A percentile compares a stretch with the other conserved stretches of the same genome.
phyloP scores from a whole-genome alignment of 2,113 vertebrate species.

The Pseudorhombus dupliciocellatus region DNA sequence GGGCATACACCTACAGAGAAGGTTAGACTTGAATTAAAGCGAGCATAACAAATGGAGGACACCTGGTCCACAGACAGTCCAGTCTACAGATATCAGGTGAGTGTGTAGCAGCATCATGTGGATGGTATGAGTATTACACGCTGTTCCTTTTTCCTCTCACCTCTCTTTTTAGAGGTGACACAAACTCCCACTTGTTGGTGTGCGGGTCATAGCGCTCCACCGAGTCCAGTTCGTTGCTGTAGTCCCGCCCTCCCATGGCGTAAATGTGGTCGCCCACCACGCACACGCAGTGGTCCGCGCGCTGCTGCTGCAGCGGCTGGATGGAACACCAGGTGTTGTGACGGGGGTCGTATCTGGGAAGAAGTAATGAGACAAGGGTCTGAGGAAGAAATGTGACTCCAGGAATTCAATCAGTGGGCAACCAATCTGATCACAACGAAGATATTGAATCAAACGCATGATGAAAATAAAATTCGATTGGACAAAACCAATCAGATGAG shows the following conservation, averaged over 20 bases:
- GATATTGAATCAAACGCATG: not conserved
- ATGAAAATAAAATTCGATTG: not conserved
- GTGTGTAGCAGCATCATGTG: slow-evolving; percentile 51
- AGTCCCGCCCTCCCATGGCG: slow-evolving; percentile 93
- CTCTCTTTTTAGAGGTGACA: slow-evolving; percentile 89
- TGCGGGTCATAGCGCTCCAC: slow-evolving; percentile 94
- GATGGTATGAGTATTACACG: slow-evolving; percentile 9
- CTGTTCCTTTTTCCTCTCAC: slow-evolving; percentile 44
- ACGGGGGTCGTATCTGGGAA: slow-evolving; percentile 92
- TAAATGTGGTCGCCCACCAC: slow-evolving; percentile 89
- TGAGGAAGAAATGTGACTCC: not conserved
- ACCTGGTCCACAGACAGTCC: not conserved
- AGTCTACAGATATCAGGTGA: not conserved
- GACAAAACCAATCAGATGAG: not conserved
- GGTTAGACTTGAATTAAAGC: not conserved
- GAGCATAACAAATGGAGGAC: not conserved
- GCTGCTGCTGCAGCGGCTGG: slow-evolving; percentile 91
- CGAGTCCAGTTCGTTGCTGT: slow-evolving; percentile 87
- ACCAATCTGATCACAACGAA: not conserved
- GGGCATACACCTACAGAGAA: slow-evolving; percentile 89
- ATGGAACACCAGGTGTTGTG: slow-evolving; percentile 95
- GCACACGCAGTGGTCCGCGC: slow-evolving; percentile 93
- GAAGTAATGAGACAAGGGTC: not conserved
- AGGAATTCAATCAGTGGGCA: slow-evolving; percentile 1
- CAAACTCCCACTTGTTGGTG: slow-evolving; percentile 92